These are phyloP conservation scores for Nymphalis polychloros DNA, from an alignment of 2,888 invertebrate genomes.

Conservation along the genomic window DNA sequence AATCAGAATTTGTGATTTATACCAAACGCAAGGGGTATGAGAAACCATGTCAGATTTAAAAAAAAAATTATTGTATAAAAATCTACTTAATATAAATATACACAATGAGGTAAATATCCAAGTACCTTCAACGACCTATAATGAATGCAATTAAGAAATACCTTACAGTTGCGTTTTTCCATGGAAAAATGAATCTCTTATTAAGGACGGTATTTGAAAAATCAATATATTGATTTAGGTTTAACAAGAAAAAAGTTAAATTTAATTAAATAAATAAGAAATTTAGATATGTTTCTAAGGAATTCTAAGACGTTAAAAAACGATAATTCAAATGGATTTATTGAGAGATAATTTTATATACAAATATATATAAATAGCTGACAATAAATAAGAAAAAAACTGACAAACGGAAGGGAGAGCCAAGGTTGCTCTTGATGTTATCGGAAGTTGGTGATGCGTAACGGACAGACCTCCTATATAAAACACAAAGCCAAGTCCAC, in stretches of 20 bases:
- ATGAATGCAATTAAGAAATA: constrained; percentile 8
- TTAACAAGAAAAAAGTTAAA: too few species aligned
- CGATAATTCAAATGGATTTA: too few species aligned
- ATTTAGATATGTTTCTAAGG: too few species aligned
- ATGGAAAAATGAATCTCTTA: background rate
- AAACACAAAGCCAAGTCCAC: background rate
- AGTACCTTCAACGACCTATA: constrained; percentile 1
- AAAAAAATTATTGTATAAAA: too few species aligned
- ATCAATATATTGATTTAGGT: too few species aligned
- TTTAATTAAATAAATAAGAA: too few species aligned
- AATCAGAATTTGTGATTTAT: too few species aligned
- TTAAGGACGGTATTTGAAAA: background rate
- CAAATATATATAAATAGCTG: constrained; percentile 2
- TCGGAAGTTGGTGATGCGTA: constrained; percentile 51
- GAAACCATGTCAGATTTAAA: too few species aligned
- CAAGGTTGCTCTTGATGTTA: constrained; percentile 49
- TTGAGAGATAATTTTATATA: background rate
- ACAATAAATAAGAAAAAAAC: constrained; percentile 36
- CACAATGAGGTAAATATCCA: background rate
- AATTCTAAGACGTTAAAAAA: too few species aligned
- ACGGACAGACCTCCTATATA: constrained; percentile 37
- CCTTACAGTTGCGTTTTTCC: background rate
- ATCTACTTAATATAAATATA: too few species aligned
- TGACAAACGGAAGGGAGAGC: constrained; percentile 43
- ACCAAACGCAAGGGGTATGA: too few species aligned